Percentiles rank a stretch among this genome's conserved stretches.
Conservation (phyloP, 2,113 vertebrate species). For the Daboia siamensis region DNA sequence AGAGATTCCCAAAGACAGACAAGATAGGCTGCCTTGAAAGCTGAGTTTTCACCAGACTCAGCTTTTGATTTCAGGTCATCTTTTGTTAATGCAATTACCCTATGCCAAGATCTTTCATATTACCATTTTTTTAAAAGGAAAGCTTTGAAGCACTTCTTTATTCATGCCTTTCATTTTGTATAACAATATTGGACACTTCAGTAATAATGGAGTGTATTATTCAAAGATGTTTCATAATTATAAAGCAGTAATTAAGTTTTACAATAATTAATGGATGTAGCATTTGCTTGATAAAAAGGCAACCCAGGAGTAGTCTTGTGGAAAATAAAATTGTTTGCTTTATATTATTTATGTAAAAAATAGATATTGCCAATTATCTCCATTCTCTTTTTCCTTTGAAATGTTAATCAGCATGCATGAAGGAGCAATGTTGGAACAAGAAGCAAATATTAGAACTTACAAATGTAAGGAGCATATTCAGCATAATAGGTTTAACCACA, state of each 20-base stretch:
- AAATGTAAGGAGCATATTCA: constrained; percentile 26
- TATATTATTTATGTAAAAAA: constrained; percentile 14
- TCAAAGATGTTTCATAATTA: constrained; percentile 25
- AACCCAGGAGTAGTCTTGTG: constrained; percentile 27
- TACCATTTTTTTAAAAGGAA: constrained; percentile 11
- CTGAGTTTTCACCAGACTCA: constrained; percentile 37
- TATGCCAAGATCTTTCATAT: background rate
- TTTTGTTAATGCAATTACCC: constrained; percentile 57
- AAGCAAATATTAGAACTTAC: constrained; percentile 39
- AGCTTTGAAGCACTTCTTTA: constrained; percentile 15
- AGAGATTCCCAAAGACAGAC: constrained; percentile 66
- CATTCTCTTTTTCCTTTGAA: constrained; percentile 46
- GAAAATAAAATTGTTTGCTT: constrained; percentile 45
- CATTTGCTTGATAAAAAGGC: constrained; percentile 50
- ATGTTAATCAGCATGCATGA: constrained; percentile 28
- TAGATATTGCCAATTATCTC: constrained; percentile 32
- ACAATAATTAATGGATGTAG: constrained; percentile 43
- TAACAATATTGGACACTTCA: constrained; percentile 28
- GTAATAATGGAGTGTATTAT: constrained; percentile 30
- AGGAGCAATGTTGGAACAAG: constrained; percentile 30
- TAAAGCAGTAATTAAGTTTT: constrained; percentile 47
- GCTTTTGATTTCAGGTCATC: constrained; percentile 62
- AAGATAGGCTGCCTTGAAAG: constrained; percentile 56
- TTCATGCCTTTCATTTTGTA: constrained; percentile 19
- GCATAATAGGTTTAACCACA: background rate